Evolutionary conservation across 64 coral and sea anemone species (phyloP), one percentile per base, ranked within the genome.

Genomic region (Anthopleura sola): DNA sequence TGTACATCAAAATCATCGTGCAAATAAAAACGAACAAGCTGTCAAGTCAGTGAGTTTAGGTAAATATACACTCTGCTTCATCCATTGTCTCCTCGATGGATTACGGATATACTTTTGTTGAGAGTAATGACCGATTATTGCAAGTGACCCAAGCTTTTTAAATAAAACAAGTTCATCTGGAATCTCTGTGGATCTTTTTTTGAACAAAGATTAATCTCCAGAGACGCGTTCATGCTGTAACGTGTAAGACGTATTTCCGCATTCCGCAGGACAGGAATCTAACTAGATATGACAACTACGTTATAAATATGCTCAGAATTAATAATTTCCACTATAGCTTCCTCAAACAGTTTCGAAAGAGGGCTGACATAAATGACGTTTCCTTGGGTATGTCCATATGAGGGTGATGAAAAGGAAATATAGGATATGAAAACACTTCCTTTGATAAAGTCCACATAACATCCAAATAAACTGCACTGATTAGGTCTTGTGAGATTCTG

Each of bases 251-350:
- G 16, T 53, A 53, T 34, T 71, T 71, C 66, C 66, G 66, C 66
- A 71, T 71, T 71, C 66, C 66, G 29, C n/a, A 71, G n/a, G 29
- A 71, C 66, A 31, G 66, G 66, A 71, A n/a, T n/a, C n/a, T n/a
- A n/a, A 71, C 24, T 31, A n/a, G 20, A 6, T 16, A 33, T 31
- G 12, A 32, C 66, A 5, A 64, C 60, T 44, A 44, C 58, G 3
- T 24, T 4, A 4, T 62, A n/a, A n/a, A 62, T 62, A 7, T 62
- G 50, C 11, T 53, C 6, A 62, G 28, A 32, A 33, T n/a, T n/a
- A n/a, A n/a, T 29, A 5, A 34, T 9, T 71, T 71, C 31, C 10
- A 34, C 11, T 32, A n/a, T n/a, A n/a, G n/a, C 5, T 34, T 71
- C 29, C 66, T 71, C 29, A 71, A 12, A 34, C 31, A 34, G 66